Evolutionary conservation across 2,888 invertebrate species (phyloP).

Genomic region (Limnephilus rhombicus): DNA sequence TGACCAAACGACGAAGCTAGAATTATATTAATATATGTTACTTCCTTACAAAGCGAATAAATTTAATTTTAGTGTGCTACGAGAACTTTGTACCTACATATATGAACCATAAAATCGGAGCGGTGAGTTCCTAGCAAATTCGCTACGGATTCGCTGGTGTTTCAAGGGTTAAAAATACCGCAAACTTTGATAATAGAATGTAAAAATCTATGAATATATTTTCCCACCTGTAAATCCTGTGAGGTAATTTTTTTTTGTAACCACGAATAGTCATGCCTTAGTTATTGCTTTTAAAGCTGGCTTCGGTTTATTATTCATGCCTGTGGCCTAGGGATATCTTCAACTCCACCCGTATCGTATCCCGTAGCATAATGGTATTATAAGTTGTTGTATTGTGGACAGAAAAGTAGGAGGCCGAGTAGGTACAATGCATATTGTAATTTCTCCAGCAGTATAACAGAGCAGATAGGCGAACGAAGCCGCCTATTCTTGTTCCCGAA

Average conservation of each 20-base stretch:
- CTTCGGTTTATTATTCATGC: not conserved
- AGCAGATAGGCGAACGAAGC: slow-evolving; percentile 10
- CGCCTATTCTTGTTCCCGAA: slow-evolving; percentile 13
- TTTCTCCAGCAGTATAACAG: not conserved
- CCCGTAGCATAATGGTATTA: not conserved
- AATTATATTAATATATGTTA: too few species aligned
- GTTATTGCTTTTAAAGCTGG: not conserved
- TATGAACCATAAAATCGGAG: too few species aligned
- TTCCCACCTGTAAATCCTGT: not conserved
- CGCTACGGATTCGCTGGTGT: too few species aligned
- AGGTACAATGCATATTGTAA: not conserved
- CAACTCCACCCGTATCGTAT: not conserved
- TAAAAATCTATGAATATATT: not conserved
- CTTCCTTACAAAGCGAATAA: too few species aligned
- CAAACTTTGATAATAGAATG: not conserved
- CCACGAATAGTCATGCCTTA: not conserved
- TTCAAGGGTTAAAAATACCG: not conserved
- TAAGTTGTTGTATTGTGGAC: not conserved
- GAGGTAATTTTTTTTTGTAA: not conserved
- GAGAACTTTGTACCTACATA: too few species aligned
- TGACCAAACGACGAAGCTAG: too few species aligned
- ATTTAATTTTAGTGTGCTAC: too few species aligned
- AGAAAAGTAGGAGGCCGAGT: not conserved
- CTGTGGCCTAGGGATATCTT: not conserved
- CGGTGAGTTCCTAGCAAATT: too few species aligned